Base-by-base conservation (phyloP, 2,888 invertebrate genomes). In the Gordius sp. region DNA sequence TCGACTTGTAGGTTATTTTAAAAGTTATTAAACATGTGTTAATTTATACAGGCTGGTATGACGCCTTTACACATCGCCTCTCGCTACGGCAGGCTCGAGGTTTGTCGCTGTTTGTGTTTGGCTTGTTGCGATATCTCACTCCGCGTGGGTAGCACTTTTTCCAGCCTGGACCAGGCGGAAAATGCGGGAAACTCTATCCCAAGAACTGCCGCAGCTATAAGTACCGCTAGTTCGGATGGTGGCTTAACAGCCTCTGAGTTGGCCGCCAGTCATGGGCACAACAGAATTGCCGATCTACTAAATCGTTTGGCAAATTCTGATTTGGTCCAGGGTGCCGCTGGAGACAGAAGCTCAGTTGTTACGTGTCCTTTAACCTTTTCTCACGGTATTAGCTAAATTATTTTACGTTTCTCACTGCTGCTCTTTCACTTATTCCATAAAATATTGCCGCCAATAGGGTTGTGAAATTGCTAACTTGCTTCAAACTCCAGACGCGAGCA, bases 61-160 rank as follows among this genome's bases (percentile, higher is more conserved):
- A 66, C 69, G 0, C 78, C 80, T 1, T 67, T 81, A 53, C 80
- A 81, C 67, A 69, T 79, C 60, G 79, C 80, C 57, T 77, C 79
- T 41, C 75, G 76, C 64, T 72, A 76, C 64, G 80, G 80, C 18
- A 77, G 79, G 65, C 76, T 77, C 56, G 77, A 79, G 66, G 73
- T 80, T 61, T 77, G 78, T 25, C 71, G 78, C 62, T 76, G 77
- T 65, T 71, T 81, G 55, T 77, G 80, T 63, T 72, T 79, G 61
- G 76, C 79, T 59, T 79, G 79, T 41, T 79, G 79, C 63, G 75
- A 77, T 62, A 61, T 66, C 1, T 24, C 55, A 16, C 26, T 20
- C 4, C 8, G 47, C 8, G n/a, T n/a, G n/a, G n/a, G n/a, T n/a
- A n/a, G n/a, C n/a, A n/a, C n/a, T n/a, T n/a, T n/a, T n/a, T n/a